A percentile compares a stretch with the other conserved stretches of the same genome.
phyloP scores from a whole-genome alignment of 2,888 invertebrate species.

The Ceriagrion tenellum region DNA sequence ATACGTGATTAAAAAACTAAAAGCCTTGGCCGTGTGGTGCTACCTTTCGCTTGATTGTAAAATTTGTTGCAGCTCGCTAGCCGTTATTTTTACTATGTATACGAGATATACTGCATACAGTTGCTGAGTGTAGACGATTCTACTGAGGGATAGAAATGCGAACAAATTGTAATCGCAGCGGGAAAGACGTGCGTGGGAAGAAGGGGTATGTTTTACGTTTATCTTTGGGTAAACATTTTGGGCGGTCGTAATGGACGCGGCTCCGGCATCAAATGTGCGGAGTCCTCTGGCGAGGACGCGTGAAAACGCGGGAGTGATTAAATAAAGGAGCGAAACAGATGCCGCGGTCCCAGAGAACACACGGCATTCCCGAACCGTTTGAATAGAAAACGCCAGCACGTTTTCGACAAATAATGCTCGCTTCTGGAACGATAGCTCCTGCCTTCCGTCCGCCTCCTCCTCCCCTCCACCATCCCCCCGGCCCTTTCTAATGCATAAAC shows the following conservation, averaged over 20 bases:
- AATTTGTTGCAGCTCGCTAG: no score
- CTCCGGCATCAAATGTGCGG: not conserved
- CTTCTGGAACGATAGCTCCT: not conserved
- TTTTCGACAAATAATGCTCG: constrained; percentile 12
- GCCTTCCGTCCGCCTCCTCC: no score
- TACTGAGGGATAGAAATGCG: not conserved
- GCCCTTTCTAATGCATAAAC: constrained; percentile 1
- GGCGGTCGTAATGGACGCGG: not conserved
- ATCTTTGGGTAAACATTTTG: not conserved
- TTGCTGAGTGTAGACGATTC: no score
- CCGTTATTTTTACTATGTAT: no score
- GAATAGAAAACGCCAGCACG: not conserved
- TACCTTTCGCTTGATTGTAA: no score
- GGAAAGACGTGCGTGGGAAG: not conserved
- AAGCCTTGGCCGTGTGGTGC: no score
- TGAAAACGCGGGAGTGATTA: not conserved
- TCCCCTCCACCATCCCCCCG: not conserved
- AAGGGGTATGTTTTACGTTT: not conserved
- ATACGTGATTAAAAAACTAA: no score
- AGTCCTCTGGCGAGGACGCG: not conserved
- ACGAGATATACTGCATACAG: no score
- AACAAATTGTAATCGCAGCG: not conserved
- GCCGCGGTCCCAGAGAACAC: not conserved
- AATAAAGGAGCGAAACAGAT: constrained; percentile 1
- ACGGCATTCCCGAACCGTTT: not conserved